These are phyloP conservation scores for Eubasilissa regina DNA, from an alignment of 1,140 invertebrate species.

Conservation along the genomic window DNA sequence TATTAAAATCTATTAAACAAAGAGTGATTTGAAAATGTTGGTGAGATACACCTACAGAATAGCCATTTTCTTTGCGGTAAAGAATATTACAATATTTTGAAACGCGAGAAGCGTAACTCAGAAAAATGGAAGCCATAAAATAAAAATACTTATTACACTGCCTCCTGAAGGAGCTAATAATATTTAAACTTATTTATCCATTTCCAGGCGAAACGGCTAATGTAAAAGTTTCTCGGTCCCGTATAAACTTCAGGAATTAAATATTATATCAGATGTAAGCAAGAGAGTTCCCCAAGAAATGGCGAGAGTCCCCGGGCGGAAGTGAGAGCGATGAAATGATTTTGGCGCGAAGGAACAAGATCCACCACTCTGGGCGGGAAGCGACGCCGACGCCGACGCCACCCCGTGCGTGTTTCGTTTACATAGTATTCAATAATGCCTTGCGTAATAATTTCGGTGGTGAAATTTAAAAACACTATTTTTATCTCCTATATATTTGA, in stretches of 20 bases:
- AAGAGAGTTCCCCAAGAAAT: slow-evolving; percentile 7
- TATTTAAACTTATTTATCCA: slow-evolving; percentile 60
- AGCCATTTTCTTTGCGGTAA: no score
- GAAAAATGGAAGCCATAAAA: slow-evolving; percentile 21
- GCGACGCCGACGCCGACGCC: neutral
- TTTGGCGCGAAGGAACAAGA: slow-evolving; percentile 54
- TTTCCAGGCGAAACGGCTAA: slow-evolving; percentile 53
- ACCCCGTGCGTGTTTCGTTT: slow-evolving; percentile 45
- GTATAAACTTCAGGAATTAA: slow-evolving; percentile 53
- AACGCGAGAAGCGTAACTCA: neutral
- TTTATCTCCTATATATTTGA: no score
- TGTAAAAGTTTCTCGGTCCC: slow-evolving; percentile 56
- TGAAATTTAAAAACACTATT: no score
- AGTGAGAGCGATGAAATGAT: slow-evolving; percentile 49
- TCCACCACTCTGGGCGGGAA: slow-evolving; percentile 49
- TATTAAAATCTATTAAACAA: no score
- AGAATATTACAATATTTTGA: neutral
- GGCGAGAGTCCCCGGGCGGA: slow-evolving; percentile 30
- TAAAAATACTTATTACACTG: slow-evolving; percentile 8
- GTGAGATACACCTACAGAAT: no score
- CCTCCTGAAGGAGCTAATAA: slow-evolving; percentile 41
- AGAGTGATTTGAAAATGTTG: no score
- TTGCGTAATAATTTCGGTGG: no score
- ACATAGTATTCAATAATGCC: neutral
- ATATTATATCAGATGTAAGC: slow-evolving; percentile 47